phyloP scores from a whole-genome alignment of 2,888 invertebrate genomes.

The Cinara cedri region DNA sequence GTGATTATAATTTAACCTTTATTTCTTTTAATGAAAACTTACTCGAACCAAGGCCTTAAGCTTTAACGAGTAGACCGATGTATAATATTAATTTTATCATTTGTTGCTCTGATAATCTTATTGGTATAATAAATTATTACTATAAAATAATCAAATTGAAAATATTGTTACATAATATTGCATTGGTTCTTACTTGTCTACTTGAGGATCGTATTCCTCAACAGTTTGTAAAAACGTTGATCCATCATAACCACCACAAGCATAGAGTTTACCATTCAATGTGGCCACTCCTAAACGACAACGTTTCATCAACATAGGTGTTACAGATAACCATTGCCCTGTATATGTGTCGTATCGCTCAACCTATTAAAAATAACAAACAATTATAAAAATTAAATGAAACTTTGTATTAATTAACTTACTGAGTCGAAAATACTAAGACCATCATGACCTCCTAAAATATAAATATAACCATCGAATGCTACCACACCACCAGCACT shows the following conservation, averaged over 20 bases:
- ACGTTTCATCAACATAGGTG: slow-evolving; percentile 79
- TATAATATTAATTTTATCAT: too few relatives aligned
- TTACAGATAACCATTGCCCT: slow-evolving; percentile 75
- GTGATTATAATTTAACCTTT: too few relatives aligned
- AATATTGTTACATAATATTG: too few relatives aligned
- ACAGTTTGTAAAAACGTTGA: slow-evolving; percentile 80
- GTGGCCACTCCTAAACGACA: slow-evolving; percentile 84
- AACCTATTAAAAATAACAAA: slow-evolving; percentile 64
- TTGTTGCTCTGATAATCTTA: too few relatives aligned
- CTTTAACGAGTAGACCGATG: too few relatives aligned
- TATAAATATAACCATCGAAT: slow-evolving; percentile 76
- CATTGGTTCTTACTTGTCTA: slow-evolving; percentile 67
- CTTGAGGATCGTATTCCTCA: slow-evolving; percentile 78
- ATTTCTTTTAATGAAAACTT: too few relatives aligned
- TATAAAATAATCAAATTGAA: not conserved
- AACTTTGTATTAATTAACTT: slow-evolving; percentile 44
- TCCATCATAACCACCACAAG: slow-evolving; percentile 86
- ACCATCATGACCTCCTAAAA: slow-evolving; percentile 87
- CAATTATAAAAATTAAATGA: not conserved
- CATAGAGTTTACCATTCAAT: slow-evolving; percentile 81
- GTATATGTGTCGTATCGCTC: slow-evolving; percentile 79
- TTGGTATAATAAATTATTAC: too few relatives aligned
- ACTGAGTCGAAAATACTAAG: slow-evolving; percentile 85
- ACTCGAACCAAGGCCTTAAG: too few relatives aligned
- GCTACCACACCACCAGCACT: slow-evolving; percentile 77